Conservation (phyloP, 92 coral and sea anemone genomes). For the Bergia sp. region DNA sequence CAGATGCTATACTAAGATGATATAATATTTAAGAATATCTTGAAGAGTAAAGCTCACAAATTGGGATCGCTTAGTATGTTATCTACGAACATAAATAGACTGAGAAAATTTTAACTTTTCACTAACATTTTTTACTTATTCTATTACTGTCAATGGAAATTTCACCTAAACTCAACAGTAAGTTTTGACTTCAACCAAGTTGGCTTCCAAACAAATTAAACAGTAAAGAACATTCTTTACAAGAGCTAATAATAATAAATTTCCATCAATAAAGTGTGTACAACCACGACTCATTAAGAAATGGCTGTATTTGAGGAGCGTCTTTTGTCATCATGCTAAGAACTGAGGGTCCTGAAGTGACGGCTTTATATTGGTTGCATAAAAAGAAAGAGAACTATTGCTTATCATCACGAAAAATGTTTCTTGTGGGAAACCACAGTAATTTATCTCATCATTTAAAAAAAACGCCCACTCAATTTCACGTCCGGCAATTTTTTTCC, state of each 20-base stretch:
- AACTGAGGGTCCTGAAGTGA: background rate
- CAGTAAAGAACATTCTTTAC: background rate
- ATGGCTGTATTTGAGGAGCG: background rate
- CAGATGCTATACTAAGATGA: conserved; percentile 3
- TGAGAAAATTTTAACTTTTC: background rate
- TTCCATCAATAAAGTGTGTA: background rate
- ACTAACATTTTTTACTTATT: background rate
- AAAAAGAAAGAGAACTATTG: background rate
- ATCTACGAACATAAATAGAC: background rate
- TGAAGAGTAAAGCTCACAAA: background rate
- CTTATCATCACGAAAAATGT: background rate
- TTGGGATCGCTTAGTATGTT: background rate
- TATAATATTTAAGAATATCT: background rate
- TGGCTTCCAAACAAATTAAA: too few species aligned
- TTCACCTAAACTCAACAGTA: too few species aligned
- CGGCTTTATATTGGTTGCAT: background rate
- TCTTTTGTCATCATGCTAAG: background rate
- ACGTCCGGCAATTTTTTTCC: too few species aligned
- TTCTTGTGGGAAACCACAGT: background rate
- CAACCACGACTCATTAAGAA: background rate
- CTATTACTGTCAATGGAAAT: background rate
- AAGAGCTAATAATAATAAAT: too few species aligned
- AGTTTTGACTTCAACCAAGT: too few species aligned
- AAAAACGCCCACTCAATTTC: too few species aligned
- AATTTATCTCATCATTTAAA: too few species aligned